A percentile compares a stretch with the other conserved stretches of the same genome.
These are phyloP conservation scores for Echeneis naucrates DNA, from an alignment of 2,797 vertebrate genomes.

Conservation along the genomic window DNA sequence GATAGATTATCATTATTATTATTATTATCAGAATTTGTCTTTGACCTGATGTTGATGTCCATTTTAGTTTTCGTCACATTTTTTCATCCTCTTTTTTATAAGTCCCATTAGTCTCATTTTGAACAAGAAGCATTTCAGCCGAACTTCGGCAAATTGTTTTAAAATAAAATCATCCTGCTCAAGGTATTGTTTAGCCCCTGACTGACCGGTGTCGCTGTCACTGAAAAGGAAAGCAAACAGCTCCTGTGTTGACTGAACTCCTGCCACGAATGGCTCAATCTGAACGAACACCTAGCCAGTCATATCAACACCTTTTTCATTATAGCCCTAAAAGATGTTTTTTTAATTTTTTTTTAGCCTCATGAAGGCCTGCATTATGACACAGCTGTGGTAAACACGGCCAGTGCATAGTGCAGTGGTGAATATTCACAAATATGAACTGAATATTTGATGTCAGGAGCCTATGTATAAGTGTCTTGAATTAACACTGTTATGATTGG, in stretches of 20 bases:
- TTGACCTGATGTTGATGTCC: too few species aligned
- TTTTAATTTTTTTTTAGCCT: background rate
- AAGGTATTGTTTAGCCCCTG: slow-evolving; percentile 9
- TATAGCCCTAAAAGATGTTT: background rate
- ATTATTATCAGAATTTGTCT: too few species aligned
- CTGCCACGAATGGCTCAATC: slow-evolving; percentile 6
- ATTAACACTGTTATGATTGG: too few species aligned
- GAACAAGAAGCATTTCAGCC: background rate
- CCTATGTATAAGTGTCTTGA: too few species aligned
- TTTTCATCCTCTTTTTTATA: background rate
- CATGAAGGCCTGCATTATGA: slow-evolving; percentile 5
- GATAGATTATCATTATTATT: too few species aligned
- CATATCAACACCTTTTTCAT: slow-evolving; percentile 12
- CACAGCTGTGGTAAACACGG: slow-evolving; percentile 17
- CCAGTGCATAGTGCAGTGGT: slow-evolving; percentile 4
- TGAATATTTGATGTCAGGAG: slow-evolving; percentile 11
- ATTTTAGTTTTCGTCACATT: too few species aligned
- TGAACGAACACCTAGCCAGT: background rate
- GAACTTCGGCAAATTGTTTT: background rate
- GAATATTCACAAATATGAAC: slow-evolving; percentile 28
- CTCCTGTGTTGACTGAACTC: background rate
- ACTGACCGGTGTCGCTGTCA: background rate
- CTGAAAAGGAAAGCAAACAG: slow-evolving; percentile 13
- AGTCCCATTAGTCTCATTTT: background rate
- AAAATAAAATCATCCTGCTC: background rate